Conservation (phyloP, 2,797 vertebrate species). For the Bradypus variegatus region DNA sequence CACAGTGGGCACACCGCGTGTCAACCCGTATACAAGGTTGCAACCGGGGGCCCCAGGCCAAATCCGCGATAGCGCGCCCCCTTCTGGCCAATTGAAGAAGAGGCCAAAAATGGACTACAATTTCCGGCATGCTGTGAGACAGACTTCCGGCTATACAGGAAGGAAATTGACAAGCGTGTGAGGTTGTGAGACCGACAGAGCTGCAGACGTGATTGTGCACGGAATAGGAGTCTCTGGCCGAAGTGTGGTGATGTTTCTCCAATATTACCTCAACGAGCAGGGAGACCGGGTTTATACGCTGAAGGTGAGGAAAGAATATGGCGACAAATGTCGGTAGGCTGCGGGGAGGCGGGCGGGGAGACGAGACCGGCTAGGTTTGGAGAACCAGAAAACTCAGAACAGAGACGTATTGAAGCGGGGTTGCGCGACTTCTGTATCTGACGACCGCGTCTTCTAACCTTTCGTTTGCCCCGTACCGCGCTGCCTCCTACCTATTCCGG, state of each 20-base stretch:
- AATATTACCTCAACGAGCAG: constrained; percentile 80
- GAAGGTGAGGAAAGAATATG: constrained; percentile 75
- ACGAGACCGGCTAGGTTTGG: not conserved
- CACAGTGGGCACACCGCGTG: constrained; percentile 25
- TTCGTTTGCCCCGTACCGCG: not conserved
- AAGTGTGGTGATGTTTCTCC: constrained; percentile 80
- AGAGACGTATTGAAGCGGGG: not conserved
- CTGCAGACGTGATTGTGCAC: accelerated
- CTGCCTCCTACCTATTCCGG: not conserved
- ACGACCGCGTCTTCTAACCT: not conserved
- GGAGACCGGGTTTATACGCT: constrained; percentile 87
- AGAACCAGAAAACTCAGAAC: not conserved
- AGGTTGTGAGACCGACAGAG: accelerated
- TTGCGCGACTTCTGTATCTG: not conserved
- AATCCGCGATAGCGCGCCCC: constrained; percentile 10
- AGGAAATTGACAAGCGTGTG: not conserved
- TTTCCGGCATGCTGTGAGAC: constrained; percentile 40
- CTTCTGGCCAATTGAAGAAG: not conserved
- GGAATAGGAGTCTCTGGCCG: accelerated
- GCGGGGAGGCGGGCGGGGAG: not conserved
- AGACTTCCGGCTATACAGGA: not conserved
- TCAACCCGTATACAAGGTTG: constrained; percentile 1
- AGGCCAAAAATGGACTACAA: constrained; percentile 45
- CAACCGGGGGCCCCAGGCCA: constrained; percentile 1
- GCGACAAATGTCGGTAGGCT: not conserved